Conservation (phyloP, 2,888 invertebrate species). For the Anodontia alba region DNA sequence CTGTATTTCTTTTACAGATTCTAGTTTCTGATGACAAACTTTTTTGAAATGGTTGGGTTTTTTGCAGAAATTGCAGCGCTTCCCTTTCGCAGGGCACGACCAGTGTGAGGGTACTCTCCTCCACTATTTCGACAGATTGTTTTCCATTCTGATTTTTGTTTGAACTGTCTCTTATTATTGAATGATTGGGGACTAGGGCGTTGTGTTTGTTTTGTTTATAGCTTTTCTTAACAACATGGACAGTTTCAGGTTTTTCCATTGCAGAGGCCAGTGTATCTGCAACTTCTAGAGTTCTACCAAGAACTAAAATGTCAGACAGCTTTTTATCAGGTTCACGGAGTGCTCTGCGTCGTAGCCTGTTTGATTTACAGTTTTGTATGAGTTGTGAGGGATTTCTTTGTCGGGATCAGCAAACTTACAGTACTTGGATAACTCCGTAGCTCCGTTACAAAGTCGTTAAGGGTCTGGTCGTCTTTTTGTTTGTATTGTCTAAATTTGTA, state of each 20-base stretch:
- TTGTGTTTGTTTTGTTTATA: background rate
- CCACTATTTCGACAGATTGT: slow-evolving; percentile 42
- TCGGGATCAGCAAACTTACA: slow-evolving; percentile 47
- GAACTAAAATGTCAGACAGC: slow-evolving; percentile 16
- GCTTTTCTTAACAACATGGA: background rate
- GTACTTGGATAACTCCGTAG: slow-evolving; percentile 47
- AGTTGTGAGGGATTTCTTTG: slow-evolving; percentile 54
- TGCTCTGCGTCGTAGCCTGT: slow-evolving; percentile 49
- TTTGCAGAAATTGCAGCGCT: slow-evolving; percentile 30
- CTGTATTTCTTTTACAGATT: background rate
- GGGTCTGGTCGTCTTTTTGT: slow-evolving; percentile 46
- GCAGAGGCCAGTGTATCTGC: slow-evolving; percentile 44
- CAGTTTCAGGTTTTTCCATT: slow-evolving; percentile 41
- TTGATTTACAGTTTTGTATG: slow-evolving; percentile 60
- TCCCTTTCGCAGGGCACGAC: slow-evolving; percentile 23
- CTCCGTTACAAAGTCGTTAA: slow-evolving; percentile 62
- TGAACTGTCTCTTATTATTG: background rate
- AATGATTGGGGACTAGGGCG: too few relatives aligned
- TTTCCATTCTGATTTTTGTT: background rate
- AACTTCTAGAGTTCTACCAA: slow-evolving; percentile 48
- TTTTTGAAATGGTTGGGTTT: slow-evolving; percentile 41
- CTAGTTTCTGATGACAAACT: slow-evolving; percentile 14
- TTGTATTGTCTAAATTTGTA: slow-evolving; percentile 52
- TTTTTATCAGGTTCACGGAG: slow-evolving; percentile 36
- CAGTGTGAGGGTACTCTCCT: slow-evolving; percentile 39